A percentile compares a stretch with the other conserved stretches of the same genome.
Evolutionary conservation across 2,888 invertebrate species (phyloP).

Genomic region (Eupithecia centaureata): DNA sequence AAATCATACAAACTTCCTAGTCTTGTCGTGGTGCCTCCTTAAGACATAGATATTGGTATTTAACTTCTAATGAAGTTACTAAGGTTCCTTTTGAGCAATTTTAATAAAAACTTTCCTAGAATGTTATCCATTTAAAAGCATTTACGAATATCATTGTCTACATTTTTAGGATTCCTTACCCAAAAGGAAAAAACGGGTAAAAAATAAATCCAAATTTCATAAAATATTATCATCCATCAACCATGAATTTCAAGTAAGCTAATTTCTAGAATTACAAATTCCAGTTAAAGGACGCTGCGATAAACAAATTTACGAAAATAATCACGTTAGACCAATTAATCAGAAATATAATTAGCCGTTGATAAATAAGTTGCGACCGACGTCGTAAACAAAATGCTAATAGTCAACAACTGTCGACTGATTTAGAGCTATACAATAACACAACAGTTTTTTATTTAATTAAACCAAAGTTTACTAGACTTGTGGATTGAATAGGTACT

Average conservation of each 20-base stretch:
- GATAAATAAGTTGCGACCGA: slow-evolving; percentile 12
- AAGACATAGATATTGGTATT: no score
- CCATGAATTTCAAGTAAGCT: not conserved
- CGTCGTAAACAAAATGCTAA: slow-evolving; percentile 19
- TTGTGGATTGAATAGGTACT: slow-evolving; percentile 4
- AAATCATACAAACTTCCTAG: no score
- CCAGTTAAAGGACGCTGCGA: not conserved
- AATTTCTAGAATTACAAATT: not conserved
- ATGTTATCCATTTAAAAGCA: no score
- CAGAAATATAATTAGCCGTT: slow-evolving; percentile 17
- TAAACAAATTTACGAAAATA: not conserved
- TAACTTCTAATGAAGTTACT: no score
- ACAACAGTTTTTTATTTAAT: slow-evolving; percentile 28
- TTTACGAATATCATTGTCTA: no score
- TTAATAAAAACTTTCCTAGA: no score
- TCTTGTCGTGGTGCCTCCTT: no score
- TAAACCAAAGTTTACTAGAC: slow-evolving; percentile 8
- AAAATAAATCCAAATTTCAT: not conserved
- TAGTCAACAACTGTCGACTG: slow-evolving; percentile 20
- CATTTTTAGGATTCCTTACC: no score
- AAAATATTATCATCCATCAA: not conserved
- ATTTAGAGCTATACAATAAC: slow-evolving; percentile 22
- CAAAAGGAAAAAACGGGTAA: no score
- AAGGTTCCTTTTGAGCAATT: no score
- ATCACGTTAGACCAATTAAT: slow-evolving; percentile 26